Conservation (phyloP, 37 sponge, comb jelly and placozoan species). For the Cliona cf. orientalis region DNA sequence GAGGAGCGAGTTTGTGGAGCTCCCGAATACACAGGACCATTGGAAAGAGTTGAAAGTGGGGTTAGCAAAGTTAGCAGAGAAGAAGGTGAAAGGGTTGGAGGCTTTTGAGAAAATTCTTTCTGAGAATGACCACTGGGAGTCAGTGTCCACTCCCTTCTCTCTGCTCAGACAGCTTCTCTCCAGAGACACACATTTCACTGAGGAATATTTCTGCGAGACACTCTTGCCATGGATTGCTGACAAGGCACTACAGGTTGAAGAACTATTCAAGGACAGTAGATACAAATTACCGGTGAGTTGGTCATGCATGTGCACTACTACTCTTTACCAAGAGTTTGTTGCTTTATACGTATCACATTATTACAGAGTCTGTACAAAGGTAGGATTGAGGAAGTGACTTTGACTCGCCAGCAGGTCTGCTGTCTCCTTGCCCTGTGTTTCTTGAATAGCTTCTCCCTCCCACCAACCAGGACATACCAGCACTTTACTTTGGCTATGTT, state of each 20-base stretch:
- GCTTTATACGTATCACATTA: neutral
- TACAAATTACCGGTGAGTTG: constrained; percentile 25
- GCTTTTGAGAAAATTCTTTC: constrained; percentile 3
- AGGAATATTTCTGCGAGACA: constrained; percentile 17
- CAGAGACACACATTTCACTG: constrained; percentile 8
- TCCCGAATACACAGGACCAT: constrained; percentile 18
- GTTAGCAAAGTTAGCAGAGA: constrained; percentile 2
- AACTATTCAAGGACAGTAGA: constrained; percentile 19
- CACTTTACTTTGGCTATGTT: constrained; percentile 53
- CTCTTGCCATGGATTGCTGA: constrained; percentile 58
- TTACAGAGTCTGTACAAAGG: constrained; percentile 17
- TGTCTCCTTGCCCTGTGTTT: constrained; percentile 63
- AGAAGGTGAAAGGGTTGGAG: constrained; percentile 4
- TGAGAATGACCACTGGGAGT: constrained; percentile 2
- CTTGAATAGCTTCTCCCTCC: constrained; percentile 46
- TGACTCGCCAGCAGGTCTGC: constrained; percentile 55
- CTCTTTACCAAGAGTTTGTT: neutral
- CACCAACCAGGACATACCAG: constrained; percentile 23
- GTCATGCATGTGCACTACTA: no score
- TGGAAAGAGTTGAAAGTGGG: constrained; percentile 25
- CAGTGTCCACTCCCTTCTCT: neutral
- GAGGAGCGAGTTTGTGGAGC: neutral
- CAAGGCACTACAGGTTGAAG: constrained; percentile 53
- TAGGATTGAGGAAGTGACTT: neutral
- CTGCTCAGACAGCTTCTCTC: constrained; percentile 7